Base-by-base conservation (phyloP, 2,888 invertebrate species). In the Nomada flava region DNA sequence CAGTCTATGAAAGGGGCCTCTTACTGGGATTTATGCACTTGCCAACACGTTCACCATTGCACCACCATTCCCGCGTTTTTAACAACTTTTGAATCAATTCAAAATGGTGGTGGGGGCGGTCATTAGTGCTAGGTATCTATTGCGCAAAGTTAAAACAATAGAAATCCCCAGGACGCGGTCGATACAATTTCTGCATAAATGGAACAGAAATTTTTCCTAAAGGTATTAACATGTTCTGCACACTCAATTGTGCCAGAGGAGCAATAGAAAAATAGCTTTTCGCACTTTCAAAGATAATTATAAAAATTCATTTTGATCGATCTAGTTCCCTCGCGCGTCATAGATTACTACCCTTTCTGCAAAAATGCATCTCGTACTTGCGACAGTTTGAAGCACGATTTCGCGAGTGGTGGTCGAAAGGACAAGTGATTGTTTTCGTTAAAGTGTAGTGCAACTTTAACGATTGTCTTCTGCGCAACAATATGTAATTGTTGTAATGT, bases 1-100 rank as follows among this genome's bases (percentile, higher is more conserved):
- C 86, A 88, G 88, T 88, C 88, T 88, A 81, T 85, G 59, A 60
- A 59, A 67, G 75, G 68, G 72, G 67, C 83, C 44, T 65, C 63
- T 76, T 62, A 26, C 64, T 55, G 64, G 52, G 63, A 65, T 52
- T 11, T 44, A 29, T 47, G 10, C 53, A 15, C 26, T n/a, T 23
- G 44, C 23, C 20, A 11, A 11, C 20, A 1, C 29, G 47, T 62
- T 50, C 5, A 42, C 18, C 65, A 57, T 2, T 13, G 29, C 23
- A 5, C 7, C 29, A 70, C n/a, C 18, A 18, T 42, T 59, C 44
- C 50, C 63, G 63, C 68, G 20, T 18, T 29, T 52, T 18, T 47
- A 2, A 52, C 47, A 36, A 11, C 10, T 0, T 26, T 11, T 11
- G 50, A 26, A 60, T 18, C 0, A n/a, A 42, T 47, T 62, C 53